Evolutionary conservation across 1,140 invertebrate species (phyloP).

Genomic region (Drosophila yakuba): DNA sequence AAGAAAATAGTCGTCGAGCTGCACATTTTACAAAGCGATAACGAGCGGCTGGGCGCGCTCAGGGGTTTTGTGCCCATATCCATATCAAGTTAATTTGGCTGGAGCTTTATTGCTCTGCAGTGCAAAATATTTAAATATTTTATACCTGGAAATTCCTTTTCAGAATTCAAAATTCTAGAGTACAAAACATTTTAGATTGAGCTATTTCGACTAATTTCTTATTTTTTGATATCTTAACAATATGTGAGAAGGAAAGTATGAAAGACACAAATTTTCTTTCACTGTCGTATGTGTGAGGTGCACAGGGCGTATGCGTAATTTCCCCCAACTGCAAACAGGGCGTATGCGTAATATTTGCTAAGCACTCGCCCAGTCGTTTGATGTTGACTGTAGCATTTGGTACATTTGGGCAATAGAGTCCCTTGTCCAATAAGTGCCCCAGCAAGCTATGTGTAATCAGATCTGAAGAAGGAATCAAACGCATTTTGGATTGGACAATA

Average conservation of each 20-base stretch:
- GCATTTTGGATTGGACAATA: conserved; percentile 8
- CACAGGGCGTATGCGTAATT: conserved; percentile 64
- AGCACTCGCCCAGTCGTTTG: conserved; percentile 36
- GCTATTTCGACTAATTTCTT: too few species aligned
- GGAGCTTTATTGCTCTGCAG: background rate
- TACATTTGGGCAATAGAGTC: conserved; percentile 21
- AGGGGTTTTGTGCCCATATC: conserved; percentile 43
- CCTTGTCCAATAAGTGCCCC: conserved; percentile 2
- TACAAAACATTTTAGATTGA: too few species aligned
- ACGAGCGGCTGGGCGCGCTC: conserved; percentile 49
- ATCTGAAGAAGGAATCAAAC: conserved; percentile 7
- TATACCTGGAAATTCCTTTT: too few species aligned
- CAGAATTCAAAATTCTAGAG: too few species aligned
- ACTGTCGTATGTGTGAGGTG: conserved; percentile 24
- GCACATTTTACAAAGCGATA: conserved; percentile 65
- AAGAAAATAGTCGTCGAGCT: conserved; percentile 56
- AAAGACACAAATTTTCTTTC: background rate
- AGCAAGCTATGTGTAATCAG: conserved; percentile 23
- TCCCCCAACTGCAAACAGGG: conserved; percentile 33
- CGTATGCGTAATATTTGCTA: conserved; percentile 53
- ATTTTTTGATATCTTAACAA: too few species aligned
- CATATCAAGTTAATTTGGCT: conserved; percentile 61
- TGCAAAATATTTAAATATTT: too few species aligned
- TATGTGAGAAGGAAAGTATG: too few species aligned
- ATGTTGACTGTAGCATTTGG: conserved; percentile 25